Evolutionary conservation across 2,797 vertebrate species (phyloP).

Genomic region (Sparus aurata): DNA sequence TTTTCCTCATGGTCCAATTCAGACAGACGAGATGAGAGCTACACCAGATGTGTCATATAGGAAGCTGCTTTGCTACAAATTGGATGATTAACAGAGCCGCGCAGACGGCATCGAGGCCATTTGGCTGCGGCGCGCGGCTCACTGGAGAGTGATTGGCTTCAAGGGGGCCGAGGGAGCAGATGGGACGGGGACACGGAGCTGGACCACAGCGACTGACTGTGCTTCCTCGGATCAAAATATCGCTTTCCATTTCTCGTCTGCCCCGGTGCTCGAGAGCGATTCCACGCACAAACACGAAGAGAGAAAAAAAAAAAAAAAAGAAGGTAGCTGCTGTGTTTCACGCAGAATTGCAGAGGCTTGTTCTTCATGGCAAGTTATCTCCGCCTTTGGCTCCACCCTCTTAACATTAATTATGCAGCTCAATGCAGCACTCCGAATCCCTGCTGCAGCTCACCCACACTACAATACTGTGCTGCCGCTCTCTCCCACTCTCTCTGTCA

Average conservation of each 20-base stretch:
- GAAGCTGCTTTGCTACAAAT: constrained; percentile 78
- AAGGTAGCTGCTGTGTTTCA: constrained; percentile 30
- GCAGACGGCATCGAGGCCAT: constrained; percentile 62
- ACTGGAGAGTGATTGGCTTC: constrained; percentile 70
- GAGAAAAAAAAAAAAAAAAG: neutral
- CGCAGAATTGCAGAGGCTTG: constrained; percentile 42
- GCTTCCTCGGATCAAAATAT: constrained; percentile 56
- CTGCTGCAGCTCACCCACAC: constrained; percentile 82
- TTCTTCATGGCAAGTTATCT: constrained; percentile 66
- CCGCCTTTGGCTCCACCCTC: constrained; percentile 81
- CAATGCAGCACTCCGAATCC: constrained; percentile 88
- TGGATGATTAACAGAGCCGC: constrained; percentile 77
- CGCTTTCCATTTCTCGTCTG: constrained; percentile 21
- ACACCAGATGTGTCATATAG: constrained; percentile 78
- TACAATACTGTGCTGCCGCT: constrained; percentile 59
- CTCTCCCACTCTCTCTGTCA: constrained; percentile 59
- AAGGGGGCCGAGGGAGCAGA: constrained; percentile 75
- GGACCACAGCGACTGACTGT: constrained; percentile 47
- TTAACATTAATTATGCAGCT: constrained; percentile 89
- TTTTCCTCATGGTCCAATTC: constrained; percentile 52
- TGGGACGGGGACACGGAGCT: constrained; percentile 69
- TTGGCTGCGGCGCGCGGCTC: constrained; percentile 64
- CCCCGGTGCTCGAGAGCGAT: constrained; percentile 16
- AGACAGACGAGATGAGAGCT: constrained; percentile 62
- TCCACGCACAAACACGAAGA: constrained; percentile 1